Conservation (phyloP, 2,888 invertebrate species). For the Tetragonisca angustula region DNA sequence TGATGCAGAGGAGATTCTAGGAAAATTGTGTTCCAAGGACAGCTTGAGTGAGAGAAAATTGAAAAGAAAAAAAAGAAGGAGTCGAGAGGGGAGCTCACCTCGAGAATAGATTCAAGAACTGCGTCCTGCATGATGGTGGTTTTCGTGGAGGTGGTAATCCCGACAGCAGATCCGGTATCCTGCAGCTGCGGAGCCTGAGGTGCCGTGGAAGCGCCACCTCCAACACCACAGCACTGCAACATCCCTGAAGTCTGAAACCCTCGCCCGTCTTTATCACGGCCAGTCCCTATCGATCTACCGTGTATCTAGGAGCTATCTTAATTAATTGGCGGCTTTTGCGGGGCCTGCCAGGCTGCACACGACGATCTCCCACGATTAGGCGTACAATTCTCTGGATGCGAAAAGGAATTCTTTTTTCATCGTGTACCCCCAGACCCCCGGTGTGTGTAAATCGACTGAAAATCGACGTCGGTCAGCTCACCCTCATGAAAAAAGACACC, state of each 20-base stretch:
- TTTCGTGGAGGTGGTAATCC: constrained; percentile 79
- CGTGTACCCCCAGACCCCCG: background rate
- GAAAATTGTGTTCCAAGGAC: too few relatives aligned
- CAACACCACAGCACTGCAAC: constrained; percentile 83
- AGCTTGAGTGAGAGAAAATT: background rate
- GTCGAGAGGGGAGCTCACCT: constrained; percentile 69
- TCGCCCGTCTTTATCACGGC: constrained; percentile 73
- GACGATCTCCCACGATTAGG: constrained; percentile 55
- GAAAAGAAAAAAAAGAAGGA: background rate
- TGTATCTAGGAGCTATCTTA: constrained; percentile 75
- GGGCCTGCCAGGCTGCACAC: constrained; percentile 63
- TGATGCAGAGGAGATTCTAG: too few relatives aligned
- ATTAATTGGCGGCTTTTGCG: constrained; percentile 77
- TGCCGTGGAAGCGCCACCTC: constrained; percentile 84
- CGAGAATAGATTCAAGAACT: constrained; percentile 81
- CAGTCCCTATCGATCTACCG: constrained; percentile 77
- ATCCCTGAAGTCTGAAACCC: constrained; percentile 73
- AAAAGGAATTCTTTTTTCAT: constrained; percentile 53
- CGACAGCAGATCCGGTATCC: constrained; percentile 81
- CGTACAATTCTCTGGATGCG: constrained; percentile 56
- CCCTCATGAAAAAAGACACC: constrained; percentile 18
- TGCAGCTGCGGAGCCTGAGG: constrained; percentile 82
- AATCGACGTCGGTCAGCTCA: constrained; percentile 17
- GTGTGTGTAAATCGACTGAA: constrained; percentile 13
- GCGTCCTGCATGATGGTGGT: constrained; percentile 83